Base-by-base conservation (phyloP, 2,797 vertebrate species). In the Halcyon leucocephala region DNA sequence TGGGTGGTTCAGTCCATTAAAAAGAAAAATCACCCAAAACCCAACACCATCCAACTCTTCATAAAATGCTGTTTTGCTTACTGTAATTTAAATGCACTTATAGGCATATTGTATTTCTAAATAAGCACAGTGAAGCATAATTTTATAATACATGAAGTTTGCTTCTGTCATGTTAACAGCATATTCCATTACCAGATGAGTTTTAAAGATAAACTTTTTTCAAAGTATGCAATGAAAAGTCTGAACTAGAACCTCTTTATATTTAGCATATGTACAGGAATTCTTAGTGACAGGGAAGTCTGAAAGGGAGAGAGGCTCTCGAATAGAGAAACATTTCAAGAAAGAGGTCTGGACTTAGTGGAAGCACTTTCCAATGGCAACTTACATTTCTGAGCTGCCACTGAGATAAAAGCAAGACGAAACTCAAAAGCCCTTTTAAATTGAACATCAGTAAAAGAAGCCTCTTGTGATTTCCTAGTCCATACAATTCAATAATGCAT, bases 21-120 rank as follows among this genome's bases (percentile, higher is more conserved):
- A 93, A 95, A 96, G 90, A 93, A 96, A 97, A 96, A 94, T 95
- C 90, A 89, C 70, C 80, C 77, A 10, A 94, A 97, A 66, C 66
- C 80, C 18, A 74, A 54, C 54, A 51, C 65, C 74, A 89, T 77
- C 86, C 66, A 90, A 80, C 67, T 93, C 86, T 84, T 94, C 87
- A 69, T 55, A 83, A 86, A 93, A 70, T 52, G 62, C 26, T 91
- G 39, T 58, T 95, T 95, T 90, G 82, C 87, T 86, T 93, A 60
- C 54, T 6, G 0, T 60, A 90, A 95, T 88, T 91, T 86, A 94
- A 93, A 93, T 66, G 54, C 62, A 88, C 82, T 93, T 91, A 79
- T 35, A 83, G 58, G 15, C 76, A 90, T 73, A 91, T 33, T 88
- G 55, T 55, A 86, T 96, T 96, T 95, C 85, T 86, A 95, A 93